phyloP scores from a whole-genome alignment of 1,140 invertebrate species.

The Spodoptera frugiperda region DNA sequence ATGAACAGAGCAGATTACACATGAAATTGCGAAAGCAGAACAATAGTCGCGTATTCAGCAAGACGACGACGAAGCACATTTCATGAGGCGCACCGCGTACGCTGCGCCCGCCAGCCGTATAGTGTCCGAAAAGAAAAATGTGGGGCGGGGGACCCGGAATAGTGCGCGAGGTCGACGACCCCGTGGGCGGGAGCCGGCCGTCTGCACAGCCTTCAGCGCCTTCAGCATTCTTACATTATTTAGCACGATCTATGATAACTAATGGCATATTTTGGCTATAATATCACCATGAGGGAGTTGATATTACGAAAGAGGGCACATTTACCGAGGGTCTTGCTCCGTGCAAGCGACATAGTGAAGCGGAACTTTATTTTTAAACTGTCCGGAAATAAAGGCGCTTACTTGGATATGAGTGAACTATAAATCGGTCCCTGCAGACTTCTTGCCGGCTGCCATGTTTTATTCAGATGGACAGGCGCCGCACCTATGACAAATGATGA shows the following conservation, averaged over 20 bases:
- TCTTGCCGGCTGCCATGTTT: slow-evolving; percentile 65
- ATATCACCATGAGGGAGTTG: slow-evolving; percentile 38
- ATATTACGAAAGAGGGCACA: slow-evolving; percentile 29
- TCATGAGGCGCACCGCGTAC: slow-evolving; percentile 53
- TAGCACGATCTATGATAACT: slow-evolving; percentile 74
- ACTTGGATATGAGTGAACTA: slow-evolving; percentile 57
- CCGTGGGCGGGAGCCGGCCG: slow-evolving; percentile 51
- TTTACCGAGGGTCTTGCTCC: slow-evolving; percentile 7
- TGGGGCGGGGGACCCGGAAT: slow-evolving; percentile 68
- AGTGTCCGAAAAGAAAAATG: slow-evolving; percentile 81
- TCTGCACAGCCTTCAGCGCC: slow-evolving; percentile 68
- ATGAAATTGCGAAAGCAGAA: slow-evolving; percentile 78
- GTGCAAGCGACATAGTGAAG: slow-evolving; percentile 32
- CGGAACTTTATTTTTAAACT: slow-evolving; percentile 57
- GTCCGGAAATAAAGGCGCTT: slow-evolving; percentile 57
- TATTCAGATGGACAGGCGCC: slow-evolving; percentile 67
- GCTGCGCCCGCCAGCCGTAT: slow-evolving; percentile 64
- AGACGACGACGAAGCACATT: slow-evolving; percentile 73
- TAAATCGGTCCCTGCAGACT: slow-evolving; percentile 70
- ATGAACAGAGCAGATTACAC: slow-evolving; percentile 71
- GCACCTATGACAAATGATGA: slow-evolving; percentile 66
- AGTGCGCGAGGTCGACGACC: slow-evolving; percentile 70
- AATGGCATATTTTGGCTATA: slow-evolving; percentile 61
- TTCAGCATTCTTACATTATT: slow-evolving; percentile 75
- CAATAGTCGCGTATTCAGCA: slow-evolving; percentile 75